Evolutionary conservation across 1,140 invertebrate species (phyloP).

Genomic region (Pseudomyrmex cubaensis): DNA sequence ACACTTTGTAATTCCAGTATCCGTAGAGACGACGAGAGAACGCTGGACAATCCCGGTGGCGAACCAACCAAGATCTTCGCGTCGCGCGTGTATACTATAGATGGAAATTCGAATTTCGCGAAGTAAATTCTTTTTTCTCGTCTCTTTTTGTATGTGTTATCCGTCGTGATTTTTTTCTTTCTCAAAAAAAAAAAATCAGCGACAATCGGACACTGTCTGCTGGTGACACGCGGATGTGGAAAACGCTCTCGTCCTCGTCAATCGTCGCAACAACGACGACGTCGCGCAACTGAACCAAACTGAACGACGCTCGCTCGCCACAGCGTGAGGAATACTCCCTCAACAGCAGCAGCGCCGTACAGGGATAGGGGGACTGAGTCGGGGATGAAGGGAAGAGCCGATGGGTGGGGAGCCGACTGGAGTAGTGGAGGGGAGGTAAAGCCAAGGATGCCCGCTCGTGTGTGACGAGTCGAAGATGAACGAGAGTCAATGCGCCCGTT

Average conservation of each 20-base stretch:
- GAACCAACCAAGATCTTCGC: constrained; percentile 20
- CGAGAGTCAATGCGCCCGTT: constrained; percentile 66
- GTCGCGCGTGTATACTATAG: constrained; percentile 42
- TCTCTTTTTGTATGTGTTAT: not conserved
- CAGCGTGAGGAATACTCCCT: constrained; percentile 25
- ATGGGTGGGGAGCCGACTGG: constrained; percentile 6
- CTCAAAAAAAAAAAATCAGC: not conserved
- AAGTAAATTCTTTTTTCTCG: constrained; percentile 28
- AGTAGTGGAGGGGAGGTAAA: constrained; percentile 48
- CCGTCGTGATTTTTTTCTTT: not conserved
- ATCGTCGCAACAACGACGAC: constrained; percentile 75
- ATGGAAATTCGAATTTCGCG: constrained; percentile 23
- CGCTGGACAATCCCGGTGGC: constrained; percentile 53
- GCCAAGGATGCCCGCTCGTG: constrained; percentile 57
- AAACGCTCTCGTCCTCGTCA: constrained; percentile 66
- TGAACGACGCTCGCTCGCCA: constrained; percentile 63
- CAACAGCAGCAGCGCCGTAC: constrained; percentile 18
- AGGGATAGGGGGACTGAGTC: not conserved
- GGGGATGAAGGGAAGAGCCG: constrained; percentile 8
- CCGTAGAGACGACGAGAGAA: constrained; percentile 65
- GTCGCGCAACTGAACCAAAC: constrained; percentile 65
- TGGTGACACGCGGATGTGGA: not conserved
- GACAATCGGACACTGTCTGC: not conserved
- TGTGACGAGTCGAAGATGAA: constrained; percentile 63
- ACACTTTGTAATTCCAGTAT: constrained; percentile 72